Conservation (phyloP, 1,140 invertebrate genomes). For the Drosophila ananassae region DNA sequence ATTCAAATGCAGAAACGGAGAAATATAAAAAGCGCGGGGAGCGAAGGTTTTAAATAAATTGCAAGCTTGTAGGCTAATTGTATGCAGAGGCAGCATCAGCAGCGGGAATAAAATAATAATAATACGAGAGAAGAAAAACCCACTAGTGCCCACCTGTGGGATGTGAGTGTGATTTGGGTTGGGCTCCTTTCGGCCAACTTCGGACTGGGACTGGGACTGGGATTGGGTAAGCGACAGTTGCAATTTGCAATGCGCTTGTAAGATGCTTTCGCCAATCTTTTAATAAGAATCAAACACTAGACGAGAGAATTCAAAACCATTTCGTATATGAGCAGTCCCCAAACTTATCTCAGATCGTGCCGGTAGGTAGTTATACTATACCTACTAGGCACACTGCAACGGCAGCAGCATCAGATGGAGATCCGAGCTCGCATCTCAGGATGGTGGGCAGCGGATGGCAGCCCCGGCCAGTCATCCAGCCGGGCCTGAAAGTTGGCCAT, state of each 20-base stretch:
- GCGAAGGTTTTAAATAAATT: constrained; percentile 65
- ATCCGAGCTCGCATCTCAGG: constrained; percentile 21
- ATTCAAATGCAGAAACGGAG: constrained; percentile 35
- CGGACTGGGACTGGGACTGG: constrained; percentile 14
- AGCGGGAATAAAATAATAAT: neutral
- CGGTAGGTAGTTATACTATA: constrained; percentile 65
- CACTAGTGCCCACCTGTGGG: constrained; percentile 41
- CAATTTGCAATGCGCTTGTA: constrained; percentile 72
- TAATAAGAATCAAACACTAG: constrained; percentile 83
- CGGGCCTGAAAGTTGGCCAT: constrained; percentile 12
- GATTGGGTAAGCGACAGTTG: constrained; percentile 62
- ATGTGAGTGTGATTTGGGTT: constrained; percentile 62
- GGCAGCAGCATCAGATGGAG: constrained; percentile 15
- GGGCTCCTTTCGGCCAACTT: constrained; percentile 23
- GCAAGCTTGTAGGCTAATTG: constrained; percentile 75
- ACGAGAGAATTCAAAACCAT: constrained; percentile 82
- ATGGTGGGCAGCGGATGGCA: constrained; percentile 25
- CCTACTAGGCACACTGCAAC: neutral
- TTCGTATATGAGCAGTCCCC: constrained; percentile 72
- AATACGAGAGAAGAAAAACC: constrained; percentile 9
- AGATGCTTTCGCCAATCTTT: constrained; percentile 80
- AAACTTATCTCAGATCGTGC: constrained; percentile 78
- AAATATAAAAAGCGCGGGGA: neutral
- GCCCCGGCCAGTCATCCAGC: neutral
- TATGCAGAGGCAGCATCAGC: constrained; percentile 57